Evolutionary conservation across 2,888 invertebrate genomes (phyloP).

Genomic region (Hedya salicella): DNA sequence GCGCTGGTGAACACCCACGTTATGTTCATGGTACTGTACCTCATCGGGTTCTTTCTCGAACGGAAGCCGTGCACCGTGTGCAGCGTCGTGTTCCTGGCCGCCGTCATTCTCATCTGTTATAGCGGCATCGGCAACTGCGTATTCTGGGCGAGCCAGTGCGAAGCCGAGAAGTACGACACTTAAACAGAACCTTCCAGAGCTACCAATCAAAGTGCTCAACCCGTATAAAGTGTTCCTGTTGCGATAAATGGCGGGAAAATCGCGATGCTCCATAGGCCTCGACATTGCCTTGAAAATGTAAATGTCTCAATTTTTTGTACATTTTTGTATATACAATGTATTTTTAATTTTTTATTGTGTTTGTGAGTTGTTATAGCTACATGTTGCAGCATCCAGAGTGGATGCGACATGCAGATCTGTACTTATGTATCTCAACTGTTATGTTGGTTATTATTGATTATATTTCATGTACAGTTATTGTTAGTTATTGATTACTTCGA

Average conservation of each 20-base stretch:
- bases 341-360: slow-evolving; percentile 52
- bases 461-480: slow-evolving; percentile 70
- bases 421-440: slow-evolving; percentile 71
- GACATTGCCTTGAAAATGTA: slow-evolving; percentile 43
- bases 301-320: slow-evolving; percentile 56
- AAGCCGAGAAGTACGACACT: slow-evolving; percentile 86
- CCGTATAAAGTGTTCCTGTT: slow-evolving; percentile 63
- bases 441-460: slow-evolving; percentile 62
- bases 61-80: slow-evolving; percentile 98
- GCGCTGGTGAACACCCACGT: slow-evolving; percentile 98
- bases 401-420: slow-evolving; percentile 62
- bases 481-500: slow-evolving; percentile 54
- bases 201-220: slow-evolving; percentile 66
- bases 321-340: slow-evolving; percentile 72
- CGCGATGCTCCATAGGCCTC: slow-evolving; percentile 47
- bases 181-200: slow-evolving; percentile 63
- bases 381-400: slow-evolving; percentile 44
- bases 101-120: slow-evolving; percentile 97
- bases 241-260: slow-evolving; percentile 51
- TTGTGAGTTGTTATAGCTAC: slow-evolving; percentile 44
- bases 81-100: slow-evolving; percentile 96
- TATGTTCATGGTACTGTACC: slow-evolving; percentile 98
- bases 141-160: slow-evolving; percentile 94
- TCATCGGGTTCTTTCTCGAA: slow-evolving; percentile 98
- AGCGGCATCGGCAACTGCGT: slow-evolving; percentile 98